Conservation (phyloP, 2,113 vertebrate genomes). For the Stercorarius parasiticus region DNA sequence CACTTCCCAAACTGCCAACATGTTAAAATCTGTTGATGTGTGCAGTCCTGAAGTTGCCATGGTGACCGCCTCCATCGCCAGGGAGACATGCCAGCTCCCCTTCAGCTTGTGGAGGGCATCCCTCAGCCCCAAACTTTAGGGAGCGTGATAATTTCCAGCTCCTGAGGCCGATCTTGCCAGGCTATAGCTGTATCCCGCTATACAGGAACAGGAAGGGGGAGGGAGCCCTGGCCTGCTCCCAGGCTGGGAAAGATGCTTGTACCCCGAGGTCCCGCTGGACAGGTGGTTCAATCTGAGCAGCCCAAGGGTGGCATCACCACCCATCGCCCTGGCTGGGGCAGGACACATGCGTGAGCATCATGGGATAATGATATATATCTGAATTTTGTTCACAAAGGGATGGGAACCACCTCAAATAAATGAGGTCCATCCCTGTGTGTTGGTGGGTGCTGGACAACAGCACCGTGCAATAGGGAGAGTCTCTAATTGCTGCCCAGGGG, state of each 20-base stretch:
- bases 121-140: conserved; percentile 54
- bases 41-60: conserved; percentile 71
- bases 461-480: background rate
- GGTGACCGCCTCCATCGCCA: conserved; percentile 66
- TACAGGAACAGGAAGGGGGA: background rate
- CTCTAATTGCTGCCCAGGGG: background rate
- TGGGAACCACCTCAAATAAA: background rate
- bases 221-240: background rate
- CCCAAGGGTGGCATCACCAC: conserved; percentile 1
- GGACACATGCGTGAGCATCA: background rate
- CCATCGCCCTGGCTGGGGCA: background rate
- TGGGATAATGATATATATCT: background rate
- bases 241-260: background rate
- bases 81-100: conserved; percentile 33
- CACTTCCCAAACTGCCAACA: conserved; percentile 78
- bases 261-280: background rate
- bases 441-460: background rate
- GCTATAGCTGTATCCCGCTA: background rate
- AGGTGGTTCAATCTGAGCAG: background rate
- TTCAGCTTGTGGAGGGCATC: conserved; percentile 57
- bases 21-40: conserved; percentile 78
- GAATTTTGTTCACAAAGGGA: background rate
- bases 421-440: background rate
- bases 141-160: conserved; percentile 23
- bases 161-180: background rate